Percentiles rank a stretch among this genome's conserved stretches.
Conservation (phyloP, 2,113 vertebrate genomes). For the Lophura nycthemera region DNA sequence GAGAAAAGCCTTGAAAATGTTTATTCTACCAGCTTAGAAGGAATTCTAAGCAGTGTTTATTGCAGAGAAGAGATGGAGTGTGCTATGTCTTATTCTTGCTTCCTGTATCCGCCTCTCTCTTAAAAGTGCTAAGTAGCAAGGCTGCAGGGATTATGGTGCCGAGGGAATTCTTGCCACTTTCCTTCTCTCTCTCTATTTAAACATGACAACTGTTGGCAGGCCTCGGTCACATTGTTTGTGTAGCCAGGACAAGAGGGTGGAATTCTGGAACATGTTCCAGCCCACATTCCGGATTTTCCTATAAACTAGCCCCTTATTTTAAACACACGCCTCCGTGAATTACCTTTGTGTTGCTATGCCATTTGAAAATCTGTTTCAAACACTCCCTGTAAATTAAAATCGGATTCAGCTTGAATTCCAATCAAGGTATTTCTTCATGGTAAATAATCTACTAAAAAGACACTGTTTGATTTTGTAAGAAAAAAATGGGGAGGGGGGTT, state of each 20-base stretch:
- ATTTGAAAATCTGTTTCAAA: slow-evolving; percentile 58
- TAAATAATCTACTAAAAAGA: slow-evolving; percentile 30
- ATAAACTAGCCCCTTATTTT: slow-evolving; percentile 69
- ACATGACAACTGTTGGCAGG: slow-evolving; percentile 65
- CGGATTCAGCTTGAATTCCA: slow-evolving; percentile 27
- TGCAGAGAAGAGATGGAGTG: slow-evolving; percentile 39
- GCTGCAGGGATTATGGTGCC: slow-evolving; percentile 47
- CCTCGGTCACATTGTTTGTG: slow-evolving; percentile 67
- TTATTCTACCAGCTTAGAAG: slow-evolving; percentile 45
- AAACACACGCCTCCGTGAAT: slow-evolving; percentile 59
- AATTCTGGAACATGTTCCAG: slow-evolving; percentile 70
- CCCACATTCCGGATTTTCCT: slow-evolving; percentile 70
- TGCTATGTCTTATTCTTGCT: slow-evolving; percentile 47
- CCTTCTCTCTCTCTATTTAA: slow-evolving; percentile 60
- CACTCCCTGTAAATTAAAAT: slow-evolving; percentile 40
- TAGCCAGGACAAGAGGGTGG: slow-evolving; percentile 71
- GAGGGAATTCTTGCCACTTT: slow-evolving; percentile 68
- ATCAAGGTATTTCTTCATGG: slow-evolving; percentile 39
- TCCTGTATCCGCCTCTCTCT: slow-evolving; percentile 32
- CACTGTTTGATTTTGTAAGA: not conserved
- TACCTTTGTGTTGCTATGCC: slow-evolving; percentile 64
- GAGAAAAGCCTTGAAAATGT: slow-evolving; percentile 28
- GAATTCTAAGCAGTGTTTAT: slow-evolving; percentile 41
- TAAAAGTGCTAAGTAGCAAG: slow-evolving; percentile 47
- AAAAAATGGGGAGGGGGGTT: not conserved